Conservation (phyloP, 2,888 invertebrate genomes). For the Abrostola tripartita region DNA sequence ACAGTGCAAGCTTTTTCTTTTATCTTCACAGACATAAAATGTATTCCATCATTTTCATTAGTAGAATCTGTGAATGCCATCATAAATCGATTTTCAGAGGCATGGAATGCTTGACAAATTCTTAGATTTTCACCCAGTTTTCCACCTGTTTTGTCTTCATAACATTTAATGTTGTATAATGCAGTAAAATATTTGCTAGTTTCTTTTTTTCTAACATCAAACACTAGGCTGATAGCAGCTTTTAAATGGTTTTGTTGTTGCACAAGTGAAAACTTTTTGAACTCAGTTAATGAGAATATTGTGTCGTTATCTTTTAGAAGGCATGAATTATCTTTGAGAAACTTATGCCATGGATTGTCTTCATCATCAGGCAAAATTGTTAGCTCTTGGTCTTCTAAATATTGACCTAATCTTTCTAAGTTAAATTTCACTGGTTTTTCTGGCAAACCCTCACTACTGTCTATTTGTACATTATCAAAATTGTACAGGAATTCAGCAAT, state of each 20-base stretch:
- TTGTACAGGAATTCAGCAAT: conserved; percentile 96
- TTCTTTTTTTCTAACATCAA: conserved; percentile 90
- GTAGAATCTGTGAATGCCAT: conserved; percentile 82
- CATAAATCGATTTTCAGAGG: conserved; percentile 82
- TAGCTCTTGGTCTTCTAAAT: conserved; percentile 93
- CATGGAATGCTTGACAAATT: conserved; percentile 85
- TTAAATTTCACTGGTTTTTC: conserved; percentile 91
- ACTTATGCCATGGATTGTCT: conserved; percentile 93
- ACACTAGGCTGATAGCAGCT: conserved; percentile 90
- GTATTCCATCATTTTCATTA: conserved; percentile 79
- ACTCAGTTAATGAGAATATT: conserved; percentile 93
- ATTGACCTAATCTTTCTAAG: conserved; percentile 97
- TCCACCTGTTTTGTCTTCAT: conserved; percentile 68
- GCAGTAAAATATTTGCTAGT: conserved; percentile 90
- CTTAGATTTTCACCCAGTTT: conserved; percentile 70
- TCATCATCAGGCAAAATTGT: conserved; percentile 91
- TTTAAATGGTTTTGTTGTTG: conserved; percentile 93
- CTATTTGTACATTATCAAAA: conserved; percentile 90
- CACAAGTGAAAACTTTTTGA: conserved; percentile 92
- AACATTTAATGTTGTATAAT: conserved; percentile 86
- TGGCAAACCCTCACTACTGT: conserved; percentile 65
- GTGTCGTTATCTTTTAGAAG: conserved; percentile 90
- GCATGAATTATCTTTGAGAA: conserved; percentile 92
- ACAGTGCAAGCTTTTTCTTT: conserved; percentile 76
- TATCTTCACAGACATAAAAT: conserved; percentile 85